A percentile compares a stretch with the other conserved stretches of the same genome.
Conservation (phyloP, 2,113 vertebrate genomes). For the Emberiza fucata region DNA sequence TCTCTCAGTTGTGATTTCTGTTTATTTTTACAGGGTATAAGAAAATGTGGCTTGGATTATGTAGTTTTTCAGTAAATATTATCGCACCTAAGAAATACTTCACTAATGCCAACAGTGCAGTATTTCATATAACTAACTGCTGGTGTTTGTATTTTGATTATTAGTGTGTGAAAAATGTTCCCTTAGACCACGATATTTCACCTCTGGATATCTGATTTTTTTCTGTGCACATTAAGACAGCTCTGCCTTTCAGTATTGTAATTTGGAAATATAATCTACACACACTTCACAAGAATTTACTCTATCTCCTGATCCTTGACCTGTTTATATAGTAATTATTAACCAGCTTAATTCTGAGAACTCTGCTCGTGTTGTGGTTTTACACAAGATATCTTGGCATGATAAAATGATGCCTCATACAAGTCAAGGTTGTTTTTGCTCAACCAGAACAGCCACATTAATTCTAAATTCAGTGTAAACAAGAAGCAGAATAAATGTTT, state of each 20-base stretch:
- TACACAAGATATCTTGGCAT: neutral
- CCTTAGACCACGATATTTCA: neutral
- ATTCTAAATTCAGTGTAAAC: conserved; percentile 43
- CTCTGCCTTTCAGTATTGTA: neutral
- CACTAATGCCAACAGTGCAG: neutral
- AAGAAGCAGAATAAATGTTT: conserved; percentile 45
- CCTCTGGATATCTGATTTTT: neutral
- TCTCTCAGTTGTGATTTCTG: neutral
- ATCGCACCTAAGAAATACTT: neutral
- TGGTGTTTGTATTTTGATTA: neutral
- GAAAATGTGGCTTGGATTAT: neutral
- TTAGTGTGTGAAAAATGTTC: neutral
- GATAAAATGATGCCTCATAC: neutral
- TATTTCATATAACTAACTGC: neutral
- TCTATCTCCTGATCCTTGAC: conserved; percentile 15
- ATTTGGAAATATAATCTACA: neutral
- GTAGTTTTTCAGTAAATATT: neutral
- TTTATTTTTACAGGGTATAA: neutral
- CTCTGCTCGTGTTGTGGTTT: neutral
- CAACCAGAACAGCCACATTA: neutral
- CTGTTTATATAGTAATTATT: conserved; percentile 23
- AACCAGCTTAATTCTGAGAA: conserved; percentile 13
- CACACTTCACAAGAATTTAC: neutral
- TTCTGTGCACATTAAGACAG: neutral
- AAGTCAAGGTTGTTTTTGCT: conserved; percentile 39